Evolutionary conservation across 1,140 invertebrate genomes (phyloP).

Genomic region (Euschistus heros): DNA sequence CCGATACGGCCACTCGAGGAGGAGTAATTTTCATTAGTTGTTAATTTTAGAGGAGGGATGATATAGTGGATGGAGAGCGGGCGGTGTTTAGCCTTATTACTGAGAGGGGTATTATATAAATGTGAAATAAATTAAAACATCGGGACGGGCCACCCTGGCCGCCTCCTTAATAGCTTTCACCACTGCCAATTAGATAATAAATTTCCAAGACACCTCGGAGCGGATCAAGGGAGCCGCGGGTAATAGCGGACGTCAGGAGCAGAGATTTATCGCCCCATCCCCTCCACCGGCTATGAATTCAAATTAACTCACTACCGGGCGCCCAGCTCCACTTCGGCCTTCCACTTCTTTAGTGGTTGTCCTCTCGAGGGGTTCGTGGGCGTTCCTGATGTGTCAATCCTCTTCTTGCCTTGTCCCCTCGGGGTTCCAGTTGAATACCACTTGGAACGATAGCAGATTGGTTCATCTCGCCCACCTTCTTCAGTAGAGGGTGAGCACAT

Average conservation of each 20-base stretch:
- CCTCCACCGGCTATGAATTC: background rate
- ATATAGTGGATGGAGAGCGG: background rate
- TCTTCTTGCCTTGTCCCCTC: no score
- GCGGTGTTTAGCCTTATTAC: background rate
- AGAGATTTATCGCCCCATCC: background rate
- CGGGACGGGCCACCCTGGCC: slow-evolving; percentile 2
- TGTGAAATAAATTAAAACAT: no score
- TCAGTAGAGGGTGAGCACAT: no score
- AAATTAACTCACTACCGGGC: slow-evolving; percentile 9
- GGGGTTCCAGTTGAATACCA: no score
- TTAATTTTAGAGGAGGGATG: background rate
- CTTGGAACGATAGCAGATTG: no score
- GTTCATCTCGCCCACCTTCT: no score
- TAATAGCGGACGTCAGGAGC: slow-evolving; percentile 9
- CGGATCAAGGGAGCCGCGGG: slow-evolving; percentile 6
- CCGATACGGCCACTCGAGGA: no score
- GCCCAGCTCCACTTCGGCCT: background rate
- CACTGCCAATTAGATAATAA: slow-evolving; percentile 27
- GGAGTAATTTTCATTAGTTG: no score
- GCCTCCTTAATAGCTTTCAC: slow-evolving; percentile 24
- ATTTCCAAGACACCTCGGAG: slow-evolving; percentile 24
- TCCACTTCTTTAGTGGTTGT: background rate
- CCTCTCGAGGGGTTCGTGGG: background rate
- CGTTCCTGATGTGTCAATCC: no score
- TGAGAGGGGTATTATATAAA: no score